Evolutionary conservation across 2,113 vertebrate species (phyloP).

Genomic region (cat (Felis catus)): F.catus_Fca126_mat1.0 CM031423.1:21375001-21375500

Average conservation of each 20-base stretch:
- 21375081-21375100: neutral
- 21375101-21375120: neutral
- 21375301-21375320: neutral
- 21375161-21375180: neutral
- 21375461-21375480: neutral
- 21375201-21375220: neutral
- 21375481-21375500: neutral
- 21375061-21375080: neutral
- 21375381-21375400: neutral
- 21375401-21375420: neutral
- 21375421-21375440: neutral
- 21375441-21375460: neutral
- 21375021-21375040: neutral
- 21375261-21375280: neutral
- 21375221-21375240: neutral
- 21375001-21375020: neutral
- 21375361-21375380: neutral
- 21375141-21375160: neutral
- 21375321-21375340: neutral
- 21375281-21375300: neutral
- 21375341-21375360: neutral
- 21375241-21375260: neutral
- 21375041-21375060: neutral
- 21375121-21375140: neutral
- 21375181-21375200: neutral